Base-by-base conservation (phyloP, 2,113 vertebrate species). In the Paralichthys olivaceus region DNA sequence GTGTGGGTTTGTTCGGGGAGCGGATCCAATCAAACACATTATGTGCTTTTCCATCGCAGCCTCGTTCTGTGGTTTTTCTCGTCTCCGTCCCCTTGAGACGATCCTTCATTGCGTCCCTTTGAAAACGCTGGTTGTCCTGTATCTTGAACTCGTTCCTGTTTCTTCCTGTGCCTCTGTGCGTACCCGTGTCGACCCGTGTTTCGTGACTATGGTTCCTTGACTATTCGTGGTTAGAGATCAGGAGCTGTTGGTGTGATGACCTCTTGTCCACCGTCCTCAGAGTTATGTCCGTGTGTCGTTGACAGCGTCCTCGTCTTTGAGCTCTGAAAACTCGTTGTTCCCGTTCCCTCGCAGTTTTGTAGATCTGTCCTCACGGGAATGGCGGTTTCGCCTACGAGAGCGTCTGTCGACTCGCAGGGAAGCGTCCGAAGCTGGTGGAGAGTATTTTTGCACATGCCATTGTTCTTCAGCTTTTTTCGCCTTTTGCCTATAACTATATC, bases 361-460 rank as follows among this genome's bases (percentile, higher is more conserved):
- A 81, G 19, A 79, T 66, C 59, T 75, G 79, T 80, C 72, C 49
- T 82, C 67, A 56, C 32, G 80, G 75, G 74, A 80, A 79, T 22
- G 2, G 72, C 8, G 51, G 55, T 53, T 20, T 80, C 14, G 45
- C 73, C 49, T 56, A 56, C 23, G 11, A 71, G 75, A 70, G 59
- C 79, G 32, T 74, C 49, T 2, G 49, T 51, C 12, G 29, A 32
- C 68, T 0, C 69, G 3, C 37, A 15, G 51, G 45, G 37, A 74
- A 66, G 49, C 28, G 3, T 77, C 71, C 55, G 61, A 28, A 85
- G 84, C 89, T 91, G 85, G 81, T 88, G 87, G 83, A 86, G 66
- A 87, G 75, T 91, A 92, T 93, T 93, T 93, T 93, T 93, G 92
- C 92, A 91, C 91, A 92, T 81, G 66, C 78, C 86, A 84, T 93